These are phyloP conservation scores for Seriola quinqueradiata DNA, from an alignment of 2,113 vertebrate genomes.

Conservation along the genomic window DNA sequence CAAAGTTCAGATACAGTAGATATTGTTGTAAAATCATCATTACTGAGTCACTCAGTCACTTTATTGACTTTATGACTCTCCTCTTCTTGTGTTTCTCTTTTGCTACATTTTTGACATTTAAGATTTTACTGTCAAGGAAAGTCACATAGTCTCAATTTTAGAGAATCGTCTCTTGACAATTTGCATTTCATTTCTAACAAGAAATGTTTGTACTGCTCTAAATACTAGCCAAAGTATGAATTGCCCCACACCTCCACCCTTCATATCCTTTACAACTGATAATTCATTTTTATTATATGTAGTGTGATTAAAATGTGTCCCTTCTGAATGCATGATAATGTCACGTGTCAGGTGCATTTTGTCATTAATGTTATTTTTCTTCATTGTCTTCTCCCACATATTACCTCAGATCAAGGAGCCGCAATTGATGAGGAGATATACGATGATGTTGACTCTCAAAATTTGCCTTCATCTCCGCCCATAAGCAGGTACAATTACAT, in stretches of 20 bases:
- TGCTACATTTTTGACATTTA: neutral
- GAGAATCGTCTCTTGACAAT: neutral
- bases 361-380: neutral
- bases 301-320: neutral
- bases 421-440: slow-evolving; percentile 86
- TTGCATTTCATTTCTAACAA: neutral
- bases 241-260: neutral
- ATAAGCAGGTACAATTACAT: slow-evolving; percentile 79
- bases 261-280: neutral
- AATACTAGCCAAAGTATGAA: neutral
- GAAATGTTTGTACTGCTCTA: neutral
- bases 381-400: neutral
- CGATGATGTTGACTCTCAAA: slow-evolving; percentile 90
- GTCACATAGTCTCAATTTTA: neutral
- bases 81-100: neutral
- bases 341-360: neutral
- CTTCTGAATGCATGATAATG: neutral
- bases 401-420: slow-evolving; percentile 46
- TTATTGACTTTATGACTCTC: neutral
- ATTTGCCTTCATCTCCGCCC: slow-evolving; percentile 76
- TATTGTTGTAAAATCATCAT: too few species aligned
- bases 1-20: too few species aligned
- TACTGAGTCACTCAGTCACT: too few species aligned
- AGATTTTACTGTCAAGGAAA: neutral
- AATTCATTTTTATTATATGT: too few species aligned